Evolutionary conservation across 2,888 invertebrate genomes (phyloP).

Genomic region (Macaria notata): DNA sequence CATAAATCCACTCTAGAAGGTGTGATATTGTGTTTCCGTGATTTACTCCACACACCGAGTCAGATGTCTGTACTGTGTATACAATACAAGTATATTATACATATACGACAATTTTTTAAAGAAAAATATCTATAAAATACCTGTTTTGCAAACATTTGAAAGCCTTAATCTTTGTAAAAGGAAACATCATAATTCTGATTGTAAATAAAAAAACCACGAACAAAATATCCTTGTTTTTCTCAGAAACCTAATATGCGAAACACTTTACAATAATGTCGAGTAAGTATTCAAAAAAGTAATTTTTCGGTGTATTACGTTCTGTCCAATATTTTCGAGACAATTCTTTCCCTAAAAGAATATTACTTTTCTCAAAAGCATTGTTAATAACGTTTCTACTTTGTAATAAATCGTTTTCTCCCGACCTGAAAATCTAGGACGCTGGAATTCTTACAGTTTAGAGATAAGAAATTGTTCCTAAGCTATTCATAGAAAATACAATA

Average conservation of each 20-base stretch:
- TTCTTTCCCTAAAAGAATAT: slow-evolving; percentile 17
- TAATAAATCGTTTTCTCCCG: slow-evolving; percentile 14
- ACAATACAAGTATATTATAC: too few species aligned
- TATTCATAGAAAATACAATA: too few species aligned
- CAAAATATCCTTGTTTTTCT: neutral
- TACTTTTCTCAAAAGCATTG: slow-evolving; percentile 19
- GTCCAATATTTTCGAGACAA: slow-evolving; percentile 7
- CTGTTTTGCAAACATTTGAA: neutral
- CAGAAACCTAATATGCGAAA: slow-evolving; percentile 13
- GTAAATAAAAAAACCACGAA: neutral
- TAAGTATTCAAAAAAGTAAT: slow-evolving; percentile 20
- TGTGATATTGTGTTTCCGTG: slow-evolving; percentile 41
- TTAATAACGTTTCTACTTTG: slow-evolving; percentile 21
- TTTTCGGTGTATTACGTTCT: slow-evolving; percentile 13
- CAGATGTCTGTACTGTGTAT: neutral
- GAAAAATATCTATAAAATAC: neutral
- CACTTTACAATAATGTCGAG: slow-evolving; percentile 22
- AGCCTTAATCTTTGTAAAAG: neutral
- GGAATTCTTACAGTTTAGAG: neutral
- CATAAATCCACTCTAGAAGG: slow-evolving; percentile 52
- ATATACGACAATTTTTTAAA: too few species aligned
- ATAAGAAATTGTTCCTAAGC: too few species aligned
- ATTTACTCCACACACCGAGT: slow-evolving; percentile 8
- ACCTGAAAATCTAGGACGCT: slow-evolving; percentile 6
- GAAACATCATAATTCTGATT: neutral